Evolutionary conservation across 2,888 invertebrate genomes (phyloP).

Genomic region (Phragmatobia fuliginosa): DNA sequence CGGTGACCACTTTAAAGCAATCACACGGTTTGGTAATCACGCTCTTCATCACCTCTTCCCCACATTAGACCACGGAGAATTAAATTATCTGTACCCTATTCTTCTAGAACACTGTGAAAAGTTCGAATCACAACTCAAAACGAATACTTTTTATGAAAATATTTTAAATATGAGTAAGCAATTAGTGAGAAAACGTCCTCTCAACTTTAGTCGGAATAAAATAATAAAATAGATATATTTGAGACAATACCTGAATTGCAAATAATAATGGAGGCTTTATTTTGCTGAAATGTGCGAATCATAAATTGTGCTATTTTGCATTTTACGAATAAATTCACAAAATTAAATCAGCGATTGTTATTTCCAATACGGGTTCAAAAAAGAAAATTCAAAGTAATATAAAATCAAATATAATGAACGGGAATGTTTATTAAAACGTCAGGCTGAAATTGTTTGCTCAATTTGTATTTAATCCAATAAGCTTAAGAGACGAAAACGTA

Average conservation of each 20-base stretch:
- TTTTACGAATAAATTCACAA: neutral
- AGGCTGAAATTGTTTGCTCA: neutral
- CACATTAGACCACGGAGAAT: conserved; percentile 91
- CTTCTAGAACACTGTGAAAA: conserved; percentile 88
- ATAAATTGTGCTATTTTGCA: neutral
- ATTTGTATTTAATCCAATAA: conserved; percentile 1
- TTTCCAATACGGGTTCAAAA: neutral
- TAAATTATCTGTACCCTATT: conserved; percentile 89
- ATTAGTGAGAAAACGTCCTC: conserved; percentile 71
- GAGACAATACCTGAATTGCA: neutral
- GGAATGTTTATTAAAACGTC: neutral
- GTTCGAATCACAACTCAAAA: conserved; percentile 84
- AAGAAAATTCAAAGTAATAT: neutral
- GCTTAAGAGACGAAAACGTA: neutral
- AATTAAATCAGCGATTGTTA: conserved; percentile 3
- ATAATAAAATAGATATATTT: conserved; percentile 20
- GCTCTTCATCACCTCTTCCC: conserved; percentile 93
- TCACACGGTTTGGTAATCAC: conserved; percentile 93
- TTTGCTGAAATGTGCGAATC: neutral
- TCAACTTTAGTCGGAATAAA: conserved; percentile 66
- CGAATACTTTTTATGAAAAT: conserved; percentile 86
- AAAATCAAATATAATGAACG: neutral
- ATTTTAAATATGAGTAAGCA: conserved; percentile 89
- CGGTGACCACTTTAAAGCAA: conserved; percentile 87
- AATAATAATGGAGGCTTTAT: neutral